phyloP scores from a whole-genome alignment of 2,888 invertebrate genomes.

The Drosophila birchii region DNA sequence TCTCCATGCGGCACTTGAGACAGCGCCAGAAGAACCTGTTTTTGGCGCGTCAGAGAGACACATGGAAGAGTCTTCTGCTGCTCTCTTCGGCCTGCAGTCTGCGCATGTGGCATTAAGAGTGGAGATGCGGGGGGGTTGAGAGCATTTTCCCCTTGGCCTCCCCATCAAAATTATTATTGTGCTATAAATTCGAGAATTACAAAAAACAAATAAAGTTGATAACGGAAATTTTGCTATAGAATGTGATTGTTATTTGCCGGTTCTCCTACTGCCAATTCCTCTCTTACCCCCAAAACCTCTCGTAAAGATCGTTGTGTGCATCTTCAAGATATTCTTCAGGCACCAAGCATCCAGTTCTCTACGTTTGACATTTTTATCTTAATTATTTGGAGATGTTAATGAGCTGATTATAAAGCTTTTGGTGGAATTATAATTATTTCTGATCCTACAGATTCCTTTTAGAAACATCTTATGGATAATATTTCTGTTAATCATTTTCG shows the following conservation, averaged over 20 bases:
- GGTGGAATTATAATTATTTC: no score
- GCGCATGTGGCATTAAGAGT: conserved; percentile 63
- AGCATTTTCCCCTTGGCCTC: neutral
- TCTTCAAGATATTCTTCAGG: neutral
- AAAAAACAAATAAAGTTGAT: neutral
- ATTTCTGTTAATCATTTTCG: no score
- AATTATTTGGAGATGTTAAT: neutral
- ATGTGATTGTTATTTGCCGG: neutral
- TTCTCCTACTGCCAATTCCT: neutral
- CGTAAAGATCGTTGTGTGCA: neutral
- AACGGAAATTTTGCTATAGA: neutral
- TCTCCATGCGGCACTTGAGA: conserved; percentile 50
- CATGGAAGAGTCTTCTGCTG: conserved; percentile 9
- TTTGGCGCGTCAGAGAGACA: conserved; percentile 69
- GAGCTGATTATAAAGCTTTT: no score
- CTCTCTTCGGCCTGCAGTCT: conserved; percentile 37
- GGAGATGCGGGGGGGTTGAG: conserved; percentile 12
- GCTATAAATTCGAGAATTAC: conserved; percentile 1
- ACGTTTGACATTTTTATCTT: neutral
- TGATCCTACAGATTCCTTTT: no score
- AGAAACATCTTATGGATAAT: no score
- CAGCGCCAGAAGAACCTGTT: conserved; percentile 67
- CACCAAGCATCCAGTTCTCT: neutral
- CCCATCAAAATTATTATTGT: conserved; percentile 5
- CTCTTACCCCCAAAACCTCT: no score